Evolutionary conservation across 1,140 invertebrate species (phyloP), one percentile per base, ranked within the genome.

Genomic region (Coelopa frigida): DNA sequence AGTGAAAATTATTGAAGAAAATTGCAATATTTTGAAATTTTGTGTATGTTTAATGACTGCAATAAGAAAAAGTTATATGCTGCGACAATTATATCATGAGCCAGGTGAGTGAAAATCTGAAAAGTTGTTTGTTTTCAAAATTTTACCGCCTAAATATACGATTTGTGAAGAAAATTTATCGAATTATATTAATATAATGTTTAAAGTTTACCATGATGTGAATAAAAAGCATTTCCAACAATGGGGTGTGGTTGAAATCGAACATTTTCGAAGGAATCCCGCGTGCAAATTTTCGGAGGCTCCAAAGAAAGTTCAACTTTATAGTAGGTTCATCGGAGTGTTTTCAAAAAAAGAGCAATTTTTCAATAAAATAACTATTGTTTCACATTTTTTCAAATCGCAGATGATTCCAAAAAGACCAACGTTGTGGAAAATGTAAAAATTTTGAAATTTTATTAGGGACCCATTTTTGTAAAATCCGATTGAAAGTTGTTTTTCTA

Each of bases 381-480:
- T 68, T 68, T 63, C 65, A 68, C 50, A 43, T 32, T 56, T 66
- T 55, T 59, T 18, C 54, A 36, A 15, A 29, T 50, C 20, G 23
- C 20, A 38, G 46, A 18, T 10, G 18, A 32, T 61, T 50, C 53
- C 55, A 41, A 18, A 56, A 29, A 43, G 48, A 51, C 27, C 50
- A 27, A 55, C 50, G 51, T 53, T 50, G 57, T 58, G 47, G 20
- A 44, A 45, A 54, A 51, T 48, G 40, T 56, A 53, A 51, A 58
- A 71, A 73, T 74, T 83, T 73, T 54, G 49, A 70, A 70, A 73
- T 59, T 66, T 49, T 45, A 51, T 66, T 59, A 55, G 71, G 74
- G 77, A 82, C 81, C 82, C 82, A 78, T 84, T 84, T 84, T 82
- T 69, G 77, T 70, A 82, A 84, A 78, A 79, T 82, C 58, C 72